Conservation (phyloP, 37 sponge, comb jelly and placozoan species). For the Petrosia ficiformis region DNA sequence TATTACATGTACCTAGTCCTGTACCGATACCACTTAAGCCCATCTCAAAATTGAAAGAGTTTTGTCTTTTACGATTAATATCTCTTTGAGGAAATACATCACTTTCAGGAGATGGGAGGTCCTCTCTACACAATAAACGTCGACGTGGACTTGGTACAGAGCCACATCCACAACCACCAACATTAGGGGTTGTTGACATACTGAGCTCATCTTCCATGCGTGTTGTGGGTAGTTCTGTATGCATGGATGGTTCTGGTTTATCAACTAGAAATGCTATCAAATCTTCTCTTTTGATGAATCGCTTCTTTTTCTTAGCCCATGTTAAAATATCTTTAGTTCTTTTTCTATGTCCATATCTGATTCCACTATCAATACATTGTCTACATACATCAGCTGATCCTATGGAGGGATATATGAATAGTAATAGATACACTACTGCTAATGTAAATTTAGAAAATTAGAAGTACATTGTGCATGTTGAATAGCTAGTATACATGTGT, state of each 20-base stretch:
- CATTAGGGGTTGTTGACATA: neutral
- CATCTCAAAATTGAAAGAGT: neutral
- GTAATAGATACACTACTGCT: neutral
- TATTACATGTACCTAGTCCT: neutral
- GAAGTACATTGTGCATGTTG: too few relatives aligned
- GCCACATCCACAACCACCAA: neutral
- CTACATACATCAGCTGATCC: conserved; percentile 71
- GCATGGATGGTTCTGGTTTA: conserved; percentile 45
- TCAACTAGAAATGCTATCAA: conserved; percentile 70
- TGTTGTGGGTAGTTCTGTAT: neutral
- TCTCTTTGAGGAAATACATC: neutral
- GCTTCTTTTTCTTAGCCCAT: conserved; percentile 80
- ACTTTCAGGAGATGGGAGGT: neutral
- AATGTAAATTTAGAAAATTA: too few relatives aligned
- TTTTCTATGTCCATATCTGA: conserved; percentile 59
- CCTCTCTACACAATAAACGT: neutral
- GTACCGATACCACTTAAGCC: neutral
- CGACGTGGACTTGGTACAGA: neutral
- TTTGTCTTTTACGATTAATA: neutral
- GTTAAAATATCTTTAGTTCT: conserved; percentile 65
- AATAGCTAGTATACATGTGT: too few relatives aligned
- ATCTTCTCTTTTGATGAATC: conserved; percentile 63
- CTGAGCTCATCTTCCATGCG: neutral
- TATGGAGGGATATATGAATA: neutral
- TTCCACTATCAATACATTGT: conserved; percentile 68